Percentiles rank a stretch among this genome's conserved stretches.
These are phyloP conservation scores for Cyrtodaria siliqua DNA, from an alignment of 2,888 invertebrate genomes.

Conservation along the genomic window DNA sequence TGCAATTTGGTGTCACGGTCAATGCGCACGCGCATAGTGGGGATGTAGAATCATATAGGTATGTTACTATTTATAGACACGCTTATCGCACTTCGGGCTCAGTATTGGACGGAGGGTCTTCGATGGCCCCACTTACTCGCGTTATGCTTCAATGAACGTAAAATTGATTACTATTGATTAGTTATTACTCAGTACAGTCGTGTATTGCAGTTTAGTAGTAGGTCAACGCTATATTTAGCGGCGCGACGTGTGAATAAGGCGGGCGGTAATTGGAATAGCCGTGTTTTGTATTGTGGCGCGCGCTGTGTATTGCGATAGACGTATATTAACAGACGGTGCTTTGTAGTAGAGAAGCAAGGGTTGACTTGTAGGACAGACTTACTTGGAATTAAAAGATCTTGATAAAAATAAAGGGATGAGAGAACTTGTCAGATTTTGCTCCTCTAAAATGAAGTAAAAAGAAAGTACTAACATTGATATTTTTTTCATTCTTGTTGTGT, in stretches of 20 bases:
- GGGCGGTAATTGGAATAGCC: slow-evolving; percentile 8
- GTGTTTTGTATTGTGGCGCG: not conserved
- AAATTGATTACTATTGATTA: slow-evolving; percentile 62
- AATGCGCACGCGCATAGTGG: slow-evolving; percentile 60
- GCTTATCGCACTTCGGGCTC: slow-evolving; percentile 26
- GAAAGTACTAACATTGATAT: no score
- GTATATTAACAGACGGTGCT: no score
- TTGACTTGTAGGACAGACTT: no score
- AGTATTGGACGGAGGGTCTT: slow-evolving; percentile 43
- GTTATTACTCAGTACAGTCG: slow-evolving; percentile 44
- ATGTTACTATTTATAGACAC: slow-evolving; percentile 60
- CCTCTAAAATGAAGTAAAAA: no score
- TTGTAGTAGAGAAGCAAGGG: no score
- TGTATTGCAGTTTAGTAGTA: slow-evolving; percentile 62
- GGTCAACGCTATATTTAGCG: slow-evolving; percentile 60
- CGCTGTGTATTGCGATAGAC: slow-evolving; percentile 8
- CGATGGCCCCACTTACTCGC: slow-evolving; percentile 38
- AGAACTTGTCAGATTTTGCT: no score
- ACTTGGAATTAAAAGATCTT: no score
- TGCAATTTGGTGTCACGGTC: slow-evolving; percentile 43
- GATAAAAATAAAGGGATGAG: no score
- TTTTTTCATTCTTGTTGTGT: no score
- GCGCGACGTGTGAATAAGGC: slow-evolving; percentile 15
- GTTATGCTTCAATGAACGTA: slow-evolving; percentile 51
- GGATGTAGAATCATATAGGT: slow-evolving; percentile 53